Conservation (phyloP, 1,140 invertebrate genomes). For the Teleogryllus occipitalis region DNA sequence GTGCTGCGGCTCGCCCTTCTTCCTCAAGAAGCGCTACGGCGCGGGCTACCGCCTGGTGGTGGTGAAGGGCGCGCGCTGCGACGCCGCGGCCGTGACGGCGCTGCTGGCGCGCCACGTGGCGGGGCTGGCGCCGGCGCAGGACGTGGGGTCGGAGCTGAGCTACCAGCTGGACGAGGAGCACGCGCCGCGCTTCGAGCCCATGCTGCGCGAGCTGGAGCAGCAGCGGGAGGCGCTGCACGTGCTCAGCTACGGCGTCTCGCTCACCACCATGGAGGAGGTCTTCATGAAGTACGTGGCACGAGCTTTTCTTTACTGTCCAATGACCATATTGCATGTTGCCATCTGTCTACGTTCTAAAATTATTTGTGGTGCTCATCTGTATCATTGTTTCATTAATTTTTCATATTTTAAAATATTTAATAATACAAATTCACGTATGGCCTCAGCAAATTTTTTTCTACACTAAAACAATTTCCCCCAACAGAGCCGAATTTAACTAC, state of each 20-base stretch:
- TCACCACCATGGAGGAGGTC: conserved; percentile 56
- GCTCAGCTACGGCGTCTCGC: conserved; percentile 44
- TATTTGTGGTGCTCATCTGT: too few relatives aligned
- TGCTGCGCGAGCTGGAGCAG: conserved; percentile 43
- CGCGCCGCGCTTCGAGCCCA: conserved; percentile 39
- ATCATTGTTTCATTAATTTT: too few relatives aligned
- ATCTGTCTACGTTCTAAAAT: too few relatives aligned
- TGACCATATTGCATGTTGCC: too few relatives aligned
- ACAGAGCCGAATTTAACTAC: too few relatives aligned
- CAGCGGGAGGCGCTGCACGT: conserved; percentile 39
- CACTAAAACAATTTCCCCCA: too few relatives aligned
- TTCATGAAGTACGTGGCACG: conserved; percentile 42
- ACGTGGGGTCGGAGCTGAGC: conserved; percentile 47
- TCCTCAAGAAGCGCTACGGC: conserved; percentile 50
- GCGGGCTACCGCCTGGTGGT: conserved; percentile 50
- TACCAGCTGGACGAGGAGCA: conserved; percentile 46
- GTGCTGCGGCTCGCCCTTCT: conserved; percentile 48
- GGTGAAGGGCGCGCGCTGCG: conserved; percentile 43
- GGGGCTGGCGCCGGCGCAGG: conserved; percentile 40
- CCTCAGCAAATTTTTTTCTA: too few relatives aligned
- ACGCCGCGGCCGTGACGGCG: conserved; percentile 42
- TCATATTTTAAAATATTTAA: too few relatives aligned
- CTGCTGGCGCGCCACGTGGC: conserved; percentile 49
- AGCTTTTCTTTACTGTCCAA: too few relatives aligned
- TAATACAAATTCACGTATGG: too few relatives aligned